Evolutionary conservation across 2,113 vertebrate genomes (phyloP), one percentile per base, ranked within the genome.

Genomic region (Bettongia penicillata): DNA sequence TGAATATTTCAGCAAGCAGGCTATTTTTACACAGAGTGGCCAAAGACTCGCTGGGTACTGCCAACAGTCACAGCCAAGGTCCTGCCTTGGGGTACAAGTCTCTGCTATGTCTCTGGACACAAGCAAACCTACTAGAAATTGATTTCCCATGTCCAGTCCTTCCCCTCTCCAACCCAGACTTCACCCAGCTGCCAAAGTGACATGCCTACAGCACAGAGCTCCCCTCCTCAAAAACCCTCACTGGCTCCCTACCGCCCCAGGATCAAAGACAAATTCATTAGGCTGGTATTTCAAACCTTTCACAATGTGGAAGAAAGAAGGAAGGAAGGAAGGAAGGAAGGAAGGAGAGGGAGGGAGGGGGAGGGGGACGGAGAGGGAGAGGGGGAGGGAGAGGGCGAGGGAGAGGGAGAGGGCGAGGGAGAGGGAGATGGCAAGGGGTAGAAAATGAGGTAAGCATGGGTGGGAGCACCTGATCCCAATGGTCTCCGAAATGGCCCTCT

Each of bases 1-100:
- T 98, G 97, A 97, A 96, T 97, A 98, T 98, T 98, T 98, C 93
- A 98, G 96, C 95, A 96, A 89, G 91, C 84, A 96, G 61, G 96
- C 96, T 97, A 97, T 97, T 96, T 97, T 97, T 96, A 96, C 89
- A 51, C 91, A 97, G 96, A 94, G 37, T 53, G 91, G 96, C 98
- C 97, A 98, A 96, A 96, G 94, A 95, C 95, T 96, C 96, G 94
- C 93, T 95, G 93, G 95, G 93, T 95, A 94, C 90, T 95, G 93
- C 91, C 97, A 96, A 93, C 95, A 91, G 91, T 93, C 93, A 95
- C 84, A 95, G 94, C 6, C 93, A 48, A 92, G 97, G 94, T 90
- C 94, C 91, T 14, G 11, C 31, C 31, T 84, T 16, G 2, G 16
- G 19, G 68, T n/a, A 37, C 11, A 37, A 43, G 68, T 1, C 68